phyloP scores from a whole-genome alignment of 2,888 invertebrate genomes.

The Drosophila maculinotata region DNA sequence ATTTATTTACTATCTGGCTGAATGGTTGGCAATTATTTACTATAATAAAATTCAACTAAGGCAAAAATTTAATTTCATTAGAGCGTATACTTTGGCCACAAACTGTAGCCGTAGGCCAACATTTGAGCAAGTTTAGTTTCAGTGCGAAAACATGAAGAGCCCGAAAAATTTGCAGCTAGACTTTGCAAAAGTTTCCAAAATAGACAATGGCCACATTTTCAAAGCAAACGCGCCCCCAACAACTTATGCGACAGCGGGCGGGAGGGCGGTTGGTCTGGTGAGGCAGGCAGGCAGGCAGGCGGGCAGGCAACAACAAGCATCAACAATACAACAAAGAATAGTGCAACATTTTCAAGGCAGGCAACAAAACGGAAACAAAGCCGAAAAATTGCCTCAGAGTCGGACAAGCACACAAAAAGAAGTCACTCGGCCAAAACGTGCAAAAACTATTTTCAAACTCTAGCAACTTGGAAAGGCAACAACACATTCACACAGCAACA shows the following conservation, averaged over 20 bases:
- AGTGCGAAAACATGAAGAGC: conserved; percentile 54
- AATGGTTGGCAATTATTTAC: no score
- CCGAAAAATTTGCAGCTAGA: conserved; percentile 34
- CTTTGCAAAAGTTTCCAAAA: conserved; percentile 67
- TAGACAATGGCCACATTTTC: conserved; percentile 62
- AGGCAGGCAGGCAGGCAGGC: background rate
- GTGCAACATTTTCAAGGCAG: conserved; percentile 69
- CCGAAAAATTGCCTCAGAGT: conserved; percentile 67
- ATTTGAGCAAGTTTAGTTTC: conserved; percentile 29
- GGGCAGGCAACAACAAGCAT: conserved; percentile 3
- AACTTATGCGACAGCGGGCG: conserved; percentile 23
- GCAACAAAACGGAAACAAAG: conserved; percentile 69
- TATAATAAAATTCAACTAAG: conserved; percentile 5
- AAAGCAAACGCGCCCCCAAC: conserved; percentile 54
- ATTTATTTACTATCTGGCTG: no score
- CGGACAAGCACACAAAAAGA: conserved; percentile 56
- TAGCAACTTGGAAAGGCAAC: conserved; percentile 55
- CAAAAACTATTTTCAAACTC: conserved; percentile 74
- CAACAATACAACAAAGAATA: conserved; percentile 31
- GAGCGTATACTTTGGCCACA: conserved; percentile 32
- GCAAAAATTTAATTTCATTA: conserved; percentile 3
- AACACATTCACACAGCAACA: conserved; percentile 33
- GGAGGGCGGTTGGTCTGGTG: no score
- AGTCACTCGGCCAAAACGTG: conserved; percentile 78
- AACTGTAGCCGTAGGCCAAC: conserved; percentile 46